These are phyloP conservation scores for Periparus ater DNA, from an alignment of 2,797 vertebrate species.

Conservation along the genomic window DNA sequence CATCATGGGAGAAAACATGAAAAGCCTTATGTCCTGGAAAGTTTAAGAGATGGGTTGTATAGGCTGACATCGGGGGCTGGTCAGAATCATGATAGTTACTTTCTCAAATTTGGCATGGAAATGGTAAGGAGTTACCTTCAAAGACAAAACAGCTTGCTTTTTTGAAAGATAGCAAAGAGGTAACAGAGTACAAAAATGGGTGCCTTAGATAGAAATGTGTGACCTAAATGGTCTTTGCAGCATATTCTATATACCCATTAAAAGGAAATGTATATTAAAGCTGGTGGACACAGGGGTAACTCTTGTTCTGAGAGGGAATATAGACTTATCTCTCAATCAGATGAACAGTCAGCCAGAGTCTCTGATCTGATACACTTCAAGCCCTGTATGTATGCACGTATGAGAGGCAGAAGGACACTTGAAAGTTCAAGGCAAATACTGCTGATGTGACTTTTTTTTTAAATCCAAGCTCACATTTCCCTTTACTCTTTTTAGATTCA, in stretches of 20 bases:
- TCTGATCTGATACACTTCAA: background rate
- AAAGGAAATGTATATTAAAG: background rate
- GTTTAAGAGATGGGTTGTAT: too few relatives aligned
- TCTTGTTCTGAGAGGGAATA: background rate
- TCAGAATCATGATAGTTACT: background rate
- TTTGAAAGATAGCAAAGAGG: background rate
- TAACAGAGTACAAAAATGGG: background rate
- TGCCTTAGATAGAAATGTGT: fast-evolving
- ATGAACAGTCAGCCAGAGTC: background rate
- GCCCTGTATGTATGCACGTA: background rate
- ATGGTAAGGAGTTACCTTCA: background rate
- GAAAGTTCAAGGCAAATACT: background rate
- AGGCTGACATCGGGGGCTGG: fast-evolving
- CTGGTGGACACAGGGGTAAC: background rate
- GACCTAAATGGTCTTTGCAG: background rate
- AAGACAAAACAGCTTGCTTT: background rate
- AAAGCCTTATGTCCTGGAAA: background rate
- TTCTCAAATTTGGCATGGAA: background rate
- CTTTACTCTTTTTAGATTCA: background rate
- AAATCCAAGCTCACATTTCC: background rate
- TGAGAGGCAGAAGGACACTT: background rate
- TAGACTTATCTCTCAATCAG: background rate
- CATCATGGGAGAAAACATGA: fast-evolving
- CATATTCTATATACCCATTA: background rate
- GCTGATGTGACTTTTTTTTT: background rate